A percentile compares a stretch with the other conserved stretches of the same genome.
Evolutionary conservation across 2,797 vertebrate genomes (phyloP).

Genomic region (Acanthurus lineatus): DNA sequence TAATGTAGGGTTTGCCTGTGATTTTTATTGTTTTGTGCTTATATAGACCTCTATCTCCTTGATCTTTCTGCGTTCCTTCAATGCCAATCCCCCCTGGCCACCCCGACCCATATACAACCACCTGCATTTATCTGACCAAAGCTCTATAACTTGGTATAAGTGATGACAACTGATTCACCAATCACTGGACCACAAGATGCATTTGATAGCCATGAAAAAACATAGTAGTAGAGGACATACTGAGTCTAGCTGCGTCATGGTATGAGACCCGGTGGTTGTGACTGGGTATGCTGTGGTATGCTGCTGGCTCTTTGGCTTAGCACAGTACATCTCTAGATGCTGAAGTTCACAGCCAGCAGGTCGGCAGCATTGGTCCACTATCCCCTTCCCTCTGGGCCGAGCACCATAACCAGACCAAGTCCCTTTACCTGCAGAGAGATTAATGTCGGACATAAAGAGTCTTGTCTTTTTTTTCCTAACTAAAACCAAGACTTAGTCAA

Average conservation of each 20-base stretch:
- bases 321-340: constrained; percentile 81
- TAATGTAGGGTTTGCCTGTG: background rate
- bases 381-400: constrained; percentile 76
- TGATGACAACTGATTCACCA: too few relatives aligned
- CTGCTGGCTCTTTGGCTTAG: constrained; percentile 68
- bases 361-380: constrained; percentile 80
- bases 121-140: too few relatives aligned
- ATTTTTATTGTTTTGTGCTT: background rate
- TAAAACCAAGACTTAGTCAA: too few relatives aligned
- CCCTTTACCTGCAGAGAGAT: constrained; percentile 63
- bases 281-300: constrained; percentile 30
- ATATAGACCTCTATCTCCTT: too few relatives aligned
- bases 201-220: too few relatives aligned
- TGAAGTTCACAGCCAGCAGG: constrained; percentile 76
- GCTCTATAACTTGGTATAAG: too few relatives aligned
- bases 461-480: background rate
- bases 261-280: background rate
- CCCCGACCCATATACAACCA: too few relatives aligned
- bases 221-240: too few relatives aligned
- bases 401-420: constrained; percentile 71
- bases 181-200: too few relatives aligned
- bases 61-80: too few relatives aligned
- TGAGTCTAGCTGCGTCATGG: background rate
- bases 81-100: too few relatives aligned
- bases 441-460: background rate